These are phyloP conservation scores for Hexactinellida sp. DNA, from an alignment of 37 sponge, comb jelly and placozoan genomes.

Conservation along the genomic window DNA sequence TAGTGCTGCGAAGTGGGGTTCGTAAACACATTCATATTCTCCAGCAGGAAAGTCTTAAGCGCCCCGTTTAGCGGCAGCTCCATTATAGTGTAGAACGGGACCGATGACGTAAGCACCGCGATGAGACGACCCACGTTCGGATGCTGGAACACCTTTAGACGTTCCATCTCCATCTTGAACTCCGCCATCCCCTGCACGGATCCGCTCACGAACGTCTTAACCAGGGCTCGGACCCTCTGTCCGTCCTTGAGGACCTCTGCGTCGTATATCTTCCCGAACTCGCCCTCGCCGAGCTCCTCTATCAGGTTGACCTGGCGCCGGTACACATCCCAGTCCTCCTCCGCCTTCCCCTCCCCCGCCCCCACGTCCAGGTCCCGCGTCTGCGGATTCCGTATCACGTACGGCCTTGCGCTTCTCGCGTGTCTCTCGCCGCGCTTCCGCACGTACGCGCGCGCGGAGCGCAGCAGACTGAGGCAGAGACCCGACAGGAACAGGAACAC, in stretches of 20 bases:
- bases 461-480: not conserved
- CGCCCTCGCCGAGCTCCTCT: slow-evolving; percentile 49
- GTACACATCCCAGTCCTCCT: slow-evolving; percentile 3
- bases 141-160: slow-evolving; percentile 34
- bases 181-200: not conserved
- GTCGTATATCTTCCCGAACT: slow-evolving; percentile 65
- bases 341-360: not conserved
- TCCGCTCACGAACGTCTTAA: slow-evolving; percentile 34
- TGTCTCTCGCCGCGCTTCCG: not conserved
- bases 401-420: not conserved
- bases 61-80: slow-evolving; percentile 73
- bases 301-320: slow-evolving; percentile 12
- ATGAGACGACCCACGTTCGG: slow-evolving; percentile 40
- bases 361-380: not conserved
- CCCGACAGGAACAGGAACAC: not conserved
- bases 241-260: slow-evolving; percentile 47
- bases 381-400: not conserved
- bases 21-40: not conserved
- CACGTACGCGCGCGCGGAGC: not conserved
- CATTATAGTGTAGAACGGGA: slow-evolving; percentile 46
- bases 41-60: slow-evolving; percentile 58
- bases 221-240: slow-evolving; percentile 33
- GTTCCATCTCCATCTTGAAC: slow-evolving; percentile 5
- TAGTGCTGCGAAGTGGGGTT: not conserved
- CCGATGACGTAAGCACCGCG: slow-evolving; percentile 42